Conservation (phyloP, 1,140 invertebrate species). For the Heliothis subflexa region DNA sequence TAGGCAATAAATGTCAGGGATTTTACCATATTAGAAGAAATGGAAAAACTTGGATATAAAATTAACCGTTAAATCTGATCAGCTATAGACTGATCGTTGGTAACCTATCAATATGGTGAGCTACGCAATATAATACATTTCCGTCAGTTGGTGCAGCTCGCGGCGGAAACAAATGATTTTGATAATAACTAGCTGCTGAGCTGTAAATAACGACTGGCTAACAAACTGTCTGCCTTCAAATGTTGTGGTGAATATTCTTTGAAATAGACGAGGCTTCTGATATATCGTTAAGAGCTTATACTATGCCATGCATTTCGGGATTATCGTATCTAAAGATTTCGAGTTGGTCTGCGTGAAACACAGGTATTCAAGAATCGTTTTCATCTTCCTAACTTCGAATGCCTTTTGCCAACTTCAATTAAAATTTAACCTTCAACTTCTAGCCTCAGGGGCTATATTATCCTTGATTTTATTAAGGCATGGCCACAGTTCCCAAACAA, state of each 20-base stretch:
- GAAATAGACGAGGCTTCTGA: no score
- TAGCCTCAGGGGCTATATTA: neutral
- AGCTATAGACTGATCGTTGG: neutral
- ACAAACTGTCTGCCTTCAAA: neutral
- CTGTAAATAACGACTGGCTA: neutral
- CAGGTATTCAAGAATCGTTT: neutral
- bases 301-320: no score
- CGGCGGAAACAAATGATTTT: neutral
- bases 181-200: neutral
- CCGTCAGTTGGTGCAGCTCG: neutral
- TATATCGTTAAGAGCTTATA: no score
- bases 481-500: slow-evolving; percentile 8
- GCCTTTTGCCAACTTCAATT: neutral
- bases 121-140: neutral
- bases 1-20: no score
- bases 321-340: no score
- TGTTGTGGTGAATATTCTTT: neutral
- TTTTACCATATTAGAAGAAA: no score
- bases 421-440: neutral
- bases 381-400: neutral
- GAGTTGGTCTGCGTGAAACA: no score
- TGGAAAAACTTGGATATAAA: no score
- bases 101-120: neutral
- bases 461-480: slow-evolving; percentile 7
- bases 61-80: no score